Percentiles rank a stretch among this genome's conserved stretches.
Conservation (phyloP, 2,888 invertebrate species). For the Eilema griseolum region DNA sequence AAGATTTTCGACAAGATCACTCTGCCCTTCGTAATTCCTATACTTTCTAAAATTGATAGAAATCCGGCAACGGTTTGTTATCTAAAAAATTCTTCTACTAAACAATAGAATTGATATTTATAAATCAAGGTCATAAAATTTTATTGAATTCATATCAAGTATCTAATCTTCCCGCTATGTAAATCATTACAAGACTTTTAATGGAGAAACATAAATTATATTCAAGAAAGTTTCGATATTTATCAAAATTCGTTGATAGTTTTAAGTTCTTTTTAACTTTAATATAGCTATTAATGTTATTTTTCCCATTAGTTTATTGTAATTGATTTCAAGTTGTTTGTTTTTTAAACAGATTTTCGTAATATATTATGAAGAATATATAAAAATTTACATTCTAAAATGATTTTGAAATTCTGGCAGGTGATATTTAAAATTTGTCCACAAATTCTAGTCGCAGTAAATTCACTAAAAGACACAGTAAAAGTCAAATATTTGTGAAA, state of each 20-base stretch:
- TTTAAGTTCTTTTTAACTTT: neutral
- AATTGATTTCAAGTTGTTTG: slow-evolving; percentile 4
- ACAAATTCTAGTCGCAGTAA: too few relatives aligned
- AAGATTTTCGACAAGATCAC: neutral
- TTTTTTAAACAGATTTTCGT: neutral
- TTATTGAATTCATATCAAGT: neutral
- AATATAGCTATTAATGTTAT: neutral
- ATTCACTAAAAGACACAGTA: too few relatives aligned
- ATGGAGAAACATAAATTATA: neutral
- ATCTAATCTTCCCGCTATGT: neutral
- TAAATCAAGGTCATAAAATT: slow-evolving; percentile 6
- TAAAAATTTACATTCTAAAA: neutral
- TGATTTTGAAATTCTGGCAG: neutral
- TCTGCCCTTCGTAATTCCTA: slow-evolving; percentile 3
- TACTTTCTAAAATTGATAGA: slow-evolving; percentile 9
- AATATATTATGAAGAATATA: neutral
- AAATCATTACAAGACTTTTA: neutral
- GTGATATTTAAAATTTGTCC: neutral
- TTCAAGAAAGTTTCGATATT: neutral
- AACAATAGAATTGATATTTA: slow-evolving; percentile 10
- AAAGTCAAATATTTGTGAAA: too few relatives aligned
- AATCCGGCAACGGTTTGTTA: neutral
- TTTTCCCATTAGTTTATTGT: neutral
- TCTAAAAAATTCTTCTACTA: neutral
- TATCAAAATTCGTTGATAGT: neutral